Evolutionary conservation across 1,140 invertebrate genomes (phyloP).

Genomic region (Epicauta chinensis): DNA sequence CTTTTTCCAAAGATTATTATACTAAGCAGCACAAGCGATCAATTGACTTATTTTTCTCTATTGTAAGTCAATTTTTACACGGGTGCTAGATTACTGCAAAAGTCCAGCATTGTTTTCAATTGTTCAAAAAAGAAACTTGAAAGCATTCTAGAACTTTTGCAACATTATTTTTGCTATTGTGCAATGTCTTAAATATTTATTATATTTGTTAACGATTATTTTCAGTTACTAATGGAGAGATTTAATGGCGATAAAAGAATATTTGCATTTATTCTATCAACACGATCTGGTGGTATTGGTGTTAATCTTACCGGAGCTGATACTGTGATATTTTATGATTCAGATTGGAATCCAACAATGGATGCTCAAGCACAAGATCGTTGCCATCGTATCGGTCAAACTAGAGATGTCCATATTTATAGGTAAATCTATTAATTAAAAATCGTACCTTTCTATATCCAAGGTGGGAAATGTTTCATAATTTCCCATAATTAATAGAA

Average conservation of each 20-base stretch:
- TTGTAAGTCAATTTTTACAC: slow-evolving; percentile 15
- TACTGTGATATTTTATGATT: slow-evolving; percentile 99
- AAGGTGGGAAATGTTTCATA: slow-evolving; percentile 1
- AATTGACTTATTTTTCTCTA: slow-evolving; percentile 5
- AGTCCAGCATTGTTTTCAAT: slow-evolving; percentile 23
- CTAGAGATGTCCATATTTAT: slow-evolving; percentile 98
- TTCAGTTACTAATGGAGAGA: slow-evolving; percentile 87
- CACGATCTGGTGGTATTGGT: slow-evolving; percentile 95
- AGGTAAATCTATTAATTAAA: slow-evolving; percentile 45
- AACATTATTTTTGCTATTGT: slow-evolving; percentile 3
- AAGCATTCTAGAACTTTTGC: slow-evolving; percentile 25
- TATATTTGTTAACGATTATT: slow-evolving; percentile 6
- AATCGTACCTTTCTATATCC: slow-evolving; percentile 5
- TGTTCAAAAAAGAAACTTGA: slow-evolving; percentile 2
- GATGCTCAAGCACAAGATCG: slow-evolving; percentile 98
- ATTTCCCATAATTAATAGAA: slow-evolving; percentile 9
- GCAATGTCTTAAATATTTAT: slow-evolving; percentile 1
- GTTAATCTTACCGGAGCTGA: slow-evolving; percentile 99
- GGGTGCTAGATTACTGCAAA: slow-evolving; percentile 21
- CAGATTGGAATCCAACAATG: slow-evolving; percentile 99
- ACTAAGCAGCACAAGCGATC: neutral
- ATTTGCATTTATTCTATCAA: slow-evolving; percentile 97
- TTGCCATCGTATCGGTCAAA: slow-evolving; percentile 98
- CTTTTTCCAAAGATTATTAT: neutral
- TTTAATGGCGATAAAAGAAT: slow-evolving; percentile 94